Evolutionary conservation across 2,797 vertebrate genomes (phyloP).

Genomic region (Gallinago nigripennis): DNA sequence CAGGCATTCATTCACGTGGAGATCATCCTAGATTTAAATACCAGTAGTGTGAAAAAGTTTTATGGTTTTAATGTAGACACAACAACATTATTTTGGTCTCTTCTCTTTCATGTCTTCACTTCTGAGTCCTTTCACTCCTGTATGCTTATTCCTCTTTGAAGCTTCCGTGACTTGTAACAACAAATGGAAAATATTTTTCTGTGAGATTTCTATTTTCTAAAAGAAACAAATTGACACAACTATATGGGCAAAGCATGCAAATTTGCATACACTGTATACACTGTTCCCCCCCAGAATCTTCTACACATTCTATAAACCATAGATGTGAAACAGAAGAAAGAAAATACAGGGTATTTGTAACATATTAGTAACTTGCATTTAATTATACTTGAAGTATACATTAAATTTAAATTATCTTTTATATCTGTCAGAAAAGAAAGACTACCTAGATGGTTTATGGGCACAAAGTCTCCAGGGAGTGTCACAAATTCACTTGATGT

Average conservation of each 20-base stretch:
- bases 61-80: not conserved
- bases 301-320: not conserved
- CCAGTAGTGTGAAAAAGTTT: not conserved
- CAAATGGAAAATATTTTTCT: not conserved
- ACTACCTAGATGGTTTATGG: constrained; percentile 53
- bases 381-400: constrained; percentile 62
- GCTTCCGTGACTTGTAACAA: not conserved
- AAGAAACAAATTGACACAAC: not conserved
- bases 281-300: not conserved
- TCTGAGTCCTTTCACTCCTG: not conserved
- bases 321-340: not conserved
- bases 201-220: not conserved
- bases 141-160: not conserved
- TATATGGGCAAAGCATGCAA: not conserved
- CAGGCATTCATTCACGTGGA: not conserved
- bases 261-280: not conserved
- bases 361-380: constrained; percentile 36
- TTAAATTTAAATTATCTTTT: constrained; percentile 63
- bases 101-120: not conserved
- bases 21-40: not conserved
- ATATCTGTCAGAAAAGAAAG: constrained; percentile 57
- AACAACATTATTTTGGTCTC: not conserved
- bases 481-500: constrained; percentile 60
- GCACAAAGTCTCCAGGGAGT: constrained; percentile 33
- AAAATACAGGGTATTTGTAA: not conserved